Evolutionary conservation across 2,888 invertebrate species (phyloP).

Genomic region (Timema cristinae): DNA sequence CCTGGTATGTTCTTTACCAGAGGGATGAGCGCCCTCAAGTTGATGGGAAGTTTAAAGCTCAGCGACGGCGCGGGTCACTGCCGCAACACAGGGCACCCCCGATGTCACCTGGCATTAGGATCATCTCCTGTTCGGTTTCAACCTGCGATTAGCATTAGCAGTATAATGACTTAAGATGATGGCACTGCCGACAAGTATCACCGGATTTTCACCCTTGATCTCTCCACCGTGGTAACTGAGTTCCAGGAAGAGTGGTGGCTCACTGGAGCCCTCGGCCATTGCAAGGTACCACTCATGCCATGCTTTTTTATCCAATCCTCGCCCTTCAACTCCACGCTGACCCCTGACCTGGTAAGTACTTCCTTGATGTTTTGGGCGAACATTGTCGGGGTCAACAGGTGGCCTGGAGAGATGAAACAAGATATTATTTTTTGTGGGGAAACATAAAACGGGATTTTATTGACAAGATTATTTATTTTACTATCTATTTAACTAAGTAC

Average conservation of each 20-base stretch:
- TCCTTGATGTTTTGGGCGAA: conserved; percentile 56
- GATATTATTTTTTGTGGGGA: too few species aligned
- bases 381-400: conserved; percentile 70
- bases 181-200: conserved; percentile 62
- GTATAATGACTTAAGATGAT: too few species aligned
- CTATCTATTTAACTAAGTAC: too few species aligned
- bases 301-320: conserved; percentile 58
- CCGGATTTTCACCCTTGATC: conserved; percentile 44
- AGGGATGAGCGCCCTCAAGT: conserved; percentile 42
- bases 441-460: too few species aligned
- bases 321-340: conserved; percentile 51
- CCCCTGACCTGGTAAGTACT: conserved; percentile 43
- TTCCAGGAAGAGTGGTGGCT: conserved; percentile 63
- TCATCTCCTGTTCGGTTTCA: too few species aligned
- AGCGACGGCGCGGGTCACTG: conserved; percentile 55
- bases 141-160: too few species aligned
- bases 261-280: conserved; percentile 58
- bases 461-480: too few species aligned
- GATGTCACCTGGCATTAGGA: conserved; percentile 70
- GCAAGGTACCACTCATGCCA: conserved; percentile 65
- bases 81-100: conserved; percentile 64
- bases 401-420: conserved; percentile 56
- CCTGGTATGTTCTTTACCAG: conserved; percentile 42
- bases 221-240: conserved; percentile 52
- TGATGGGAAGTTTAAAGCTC: conserved; percentile 52